Evolutionary conservation across 2,797 vertebrate species (phyloP).

Genomic region (Phrynocephalus vlangalii): DNA sequence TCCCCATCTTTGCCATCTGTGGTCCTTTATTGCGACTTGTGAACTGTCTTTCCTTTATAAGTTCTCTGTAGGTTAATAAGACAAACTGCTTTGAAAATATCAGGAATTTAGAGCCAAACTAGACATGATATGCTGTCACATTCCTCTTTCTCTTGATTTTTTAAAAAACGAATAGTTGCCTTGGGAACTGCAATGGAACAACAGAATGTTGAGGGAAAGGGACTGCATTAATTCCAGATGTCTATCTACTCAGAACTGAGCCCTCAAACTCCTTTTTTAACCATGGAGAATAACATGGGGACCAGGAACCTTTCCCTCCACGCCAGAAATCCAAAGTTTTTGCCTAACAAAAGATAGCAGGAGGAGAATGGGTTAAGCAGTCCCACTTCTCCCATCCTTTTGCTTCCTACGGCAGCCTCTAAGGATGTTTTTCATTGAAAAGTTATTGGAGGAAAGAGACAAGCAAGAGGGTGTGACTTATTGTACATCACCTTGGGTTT

Average conservation of each 20-base stretch:
- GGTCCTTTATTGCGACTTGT: background rate
- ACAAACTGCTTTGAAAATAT: background rate
- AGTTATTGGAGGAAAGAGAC: background rate
- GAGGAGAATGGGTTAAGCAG: background rate
- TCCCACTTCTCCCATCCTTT: no score
- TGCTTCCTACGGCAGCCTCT: background rate
- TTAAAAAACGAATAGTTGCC: background rate
- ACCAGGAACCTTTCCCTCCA: background rate
- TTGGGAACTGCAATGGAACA: background rate
- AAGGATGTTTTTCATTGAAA: background rate
- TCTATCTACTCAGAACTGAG: background rate
- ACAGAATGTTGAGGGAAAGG: background rate
- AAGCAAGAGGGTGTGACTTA: no score
- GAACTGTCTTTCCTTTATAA: constrained; percentile 2
- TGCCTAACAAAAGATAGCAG: no score
- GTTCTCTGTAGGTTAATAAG: background rate
- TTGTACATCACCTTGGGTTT: background rate
- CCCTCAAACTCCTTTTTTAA: background rate
- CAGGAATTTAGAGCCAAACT: background rate
- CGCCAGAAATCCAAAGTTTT: background rate
- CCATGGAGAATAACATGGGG: background rate
- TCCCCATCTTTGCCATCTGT: constrained; percentile 1
- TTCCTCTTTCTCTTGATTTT: background rate
- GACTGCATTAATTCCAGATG: background rate
- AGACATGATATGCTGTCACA: background rate